Evolutionary conservation across 2,113 vertebrate genomes (phyloP).

Genomic region (Leucopternis melanops): DNA sequence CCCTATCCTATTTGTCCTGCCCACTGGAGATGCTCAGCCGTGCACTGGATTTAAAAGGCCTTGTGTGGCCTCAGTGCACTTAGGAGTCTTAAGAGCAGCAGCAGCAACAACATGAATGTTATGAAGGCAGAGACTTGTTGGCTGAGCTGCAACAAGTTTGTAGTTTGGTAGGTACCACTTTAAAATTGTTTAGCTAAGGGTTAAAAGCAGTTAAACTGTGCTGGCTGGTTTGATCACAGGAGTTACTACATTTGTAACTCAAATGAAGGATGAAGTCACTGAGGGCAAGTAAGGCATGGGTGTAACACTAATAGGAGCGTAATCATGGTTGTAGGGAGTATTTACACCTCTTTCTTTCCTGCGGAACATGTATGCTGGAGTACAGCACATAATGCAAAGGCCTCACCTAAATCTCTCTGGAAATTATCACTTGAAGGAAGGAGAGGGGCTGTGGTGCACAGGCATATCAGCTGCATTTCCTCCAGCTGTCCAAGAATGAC

Average conservation of each 20-base stretch:
- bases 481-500: not conserved
- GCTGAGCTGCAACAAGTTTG: not conserved
- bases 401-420: not conserved
- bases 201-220: slow-evolving; percentile 39
- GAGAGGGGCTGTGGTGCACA: not conserved
- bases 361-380: not conserved
- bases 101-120: not conserved
- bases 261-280: slow-evolving; percentile 26
- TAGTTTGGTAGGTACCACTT: not conserved
- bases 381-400: not conserved
- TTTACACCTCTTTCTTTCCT: not conserved
- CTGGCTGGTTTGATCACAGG: slow-evolving; percentile 37
- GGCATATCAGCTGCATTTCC: not conserved
- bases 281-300: slow-evolving; percentile 19
- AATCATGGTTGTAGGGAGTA: not conserved
- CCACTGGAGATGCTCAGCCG: not conserved
- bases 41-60: not conserved
- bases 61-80: not conserved
- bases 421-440: not conserved
- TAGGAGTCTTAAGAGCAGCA: not conserved
- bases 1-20: not conserved
- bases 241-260: slow-evolving; percentile 19
- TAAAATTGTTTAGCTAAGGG: not conserved
- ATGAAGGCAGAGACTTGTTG: not conserved
- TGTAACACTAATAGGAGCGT: not conserved